Base-by-base conservation (phyloP, 2,888 invertebrate genomes). In the Scaptomyza polygonia region DNA sequence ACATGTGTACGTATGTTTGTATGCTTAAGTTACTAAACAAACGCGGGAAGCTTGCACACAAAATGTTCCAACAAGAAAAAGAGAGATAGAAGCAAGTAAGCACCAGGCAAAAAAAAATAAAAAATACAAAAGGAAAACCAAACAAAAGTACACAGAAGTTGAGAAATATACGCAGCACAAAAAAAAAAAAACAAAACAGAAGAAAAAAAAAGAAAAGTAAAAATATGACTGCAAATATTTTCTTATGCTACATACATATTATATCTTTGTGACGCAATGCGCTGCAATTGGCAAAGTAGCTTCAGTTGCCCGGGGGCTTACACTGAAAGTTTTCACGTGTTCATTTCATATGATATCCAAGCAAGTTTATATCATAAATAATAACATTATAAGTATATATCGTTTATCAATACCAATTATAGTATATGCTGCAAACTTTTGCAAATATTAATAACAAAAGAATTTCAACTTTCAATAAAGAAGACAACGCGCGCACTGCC, bases 361-460 rank as follows among this genome's bases (percentile, higher is more conserved):
- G 11, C 0, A 27, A 7, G 29, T 25, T 25, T 1, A 25, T 5
- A 25, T 25, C 25, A 25, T 5, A 5, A 25, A 25, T 25, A 0
- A 25, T 25, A 0, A 25, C 5, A 25, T 25, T 5, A 25, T 25
- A n/a, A n/a, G n/a, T n/a, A 25, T 5, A 25, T 25, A 25, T 5
- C 25, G 1, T 25, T 25, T 4, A 25, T 25, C 25, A 3, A 25
- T 25, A 25, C 25, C 5, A 25, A 5, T 25, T 25, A 25, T 21
- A 21, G 3, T 4, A 21, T 25, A 5, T 25, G 55, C 62, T 71
- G 77, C 51, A 45, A 77, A 65, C 76, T 75, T 77, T 72, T 87
- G 47, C 25, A 81, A 83, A 87, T 87, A 85, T 85, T 81, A 79
- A 83, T 79, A 83, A 81, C 82, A 83, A 87, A 77, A 80, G 70